Base-by-base conservation (phyloP, 1,140 invertebrate genomes). In the Sarcophaga peregrina region DNA sequence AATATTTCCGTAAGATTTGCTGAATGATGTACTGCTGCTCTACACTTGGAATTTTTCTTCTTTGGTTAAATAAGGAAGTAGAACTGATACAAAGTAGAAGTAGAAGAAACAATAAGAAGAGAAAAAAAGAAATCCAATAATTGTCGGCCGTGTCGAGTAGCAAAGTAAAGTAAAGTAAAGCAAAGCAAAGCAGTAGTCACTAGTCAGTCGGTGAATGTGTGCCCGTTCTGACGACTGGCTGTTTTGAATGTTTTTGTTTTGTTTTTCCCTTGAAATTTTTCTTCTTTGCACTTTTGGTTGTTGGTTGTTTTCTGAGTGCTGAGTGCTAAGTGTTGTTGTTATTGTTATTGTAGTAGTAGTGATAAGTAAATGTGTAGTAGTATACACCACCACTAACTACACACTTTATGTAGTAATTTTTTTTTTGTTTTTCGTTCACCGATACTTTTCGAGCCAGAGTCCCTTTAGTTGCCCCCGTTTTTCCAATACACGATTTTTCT, bases 401-500 rank as follows among this genome's bases (percentile, higher is more conserved):
- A 37, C 25, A 37, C 25, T 37, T 37, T 37, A 37, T 37, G 25
- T 37, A 37, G 25, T 37, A 37, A 37, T 37, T 37, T 37, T 37
- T 37, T 37, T 37, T 37, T 37, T 37, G 25, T 37, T 37, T 37
- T 37, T 37, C 25, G 25, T 37, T 37, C 25, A 37, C 25, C 25
- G 25, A 37, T 4, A 37, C 25, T 37, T 37, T 37, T 37, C 25
- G 25, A 37, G 17, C n/a, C 17, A 68, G 62, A 62, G 11, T 25
- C 62, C n/a, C n/a, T 68, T 68, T 20, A 68, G 62, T 68, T 17
- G n/a, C 62, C 62, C 62, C 62, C 62, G 54, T 58, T 58, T 68
- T 17, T 20, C 62, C 8, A 68, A 68, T 20, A 68, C n/a, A 20
- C 20, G 15, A 58, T n/a, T 58, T 58, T 58, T 58, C n/a, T 58